Percentiles rank a stretch among this genome's conserved stretches.
Evolutionary conservation across 2,888 invertebrate species (phyloP).

Genomic region (Thera britannica): DNA sequence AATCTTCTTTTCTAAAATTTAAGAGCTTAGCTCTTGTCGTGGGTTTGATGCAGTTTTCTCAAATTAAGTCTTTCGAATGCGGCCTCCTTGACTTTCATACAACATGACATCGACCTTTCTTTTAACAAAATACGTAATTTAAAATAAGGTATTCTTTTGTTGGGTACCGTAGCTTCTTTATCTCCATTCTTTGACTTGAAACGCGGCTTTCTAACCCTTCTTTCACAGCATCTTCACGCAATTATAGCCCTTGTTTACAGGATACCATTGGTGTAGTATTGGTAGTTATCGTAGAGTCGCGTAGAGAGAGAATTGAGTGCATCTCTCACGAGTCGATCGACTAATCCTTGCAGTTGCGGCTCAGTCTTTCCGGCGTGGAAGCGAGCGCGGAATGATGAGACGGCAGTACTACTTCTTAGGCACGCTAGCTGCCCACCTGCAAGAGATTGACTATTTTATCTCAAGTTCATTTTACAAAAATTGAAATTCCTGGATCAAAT

Average conservation of each 20-base stretch:
- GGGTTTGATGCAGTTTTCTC: too few relatives aligned
- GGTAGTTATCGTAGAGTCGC: slow-evolving; percentile 99
- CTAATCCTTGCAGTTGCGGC: slow-evolving; percentile 95
- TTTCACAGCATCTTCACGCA: neutral
- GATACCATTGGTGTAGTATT: slow-evolving; percentile 99
- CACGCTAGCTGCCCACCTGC: slow-evolving; percentile 97
- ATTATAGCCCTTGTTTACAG: slow-evolving; percentile 72
- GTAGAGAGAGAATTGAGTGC: slow-evolving; percentile 98
- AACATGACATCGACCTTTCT: too few relatives aligned
- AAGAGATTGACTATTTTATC: neutral
- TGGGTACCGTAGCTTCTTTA: neutral
- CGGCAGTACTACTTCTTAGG: slow-evolving; percentile 97
- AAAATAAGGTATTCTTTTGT: neutral
- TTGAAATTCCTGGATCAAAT: too few relatives aligned
- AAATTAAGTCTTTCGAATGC: too few relatives aligned
- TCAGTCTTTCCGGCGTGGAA: slow-evolving; percentile 98
- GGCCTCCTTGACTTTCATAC: too few relatives aligned
- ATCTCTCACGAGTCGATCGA: slow-evolving; percentile 97
- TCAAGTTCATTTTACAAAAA: too few relatives aligned
- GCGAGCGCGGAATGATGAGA: slow-evolving; percentile 95
- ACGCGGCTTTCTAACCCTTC: neutral
- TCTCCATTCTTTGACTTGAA: too few relatives aligned
- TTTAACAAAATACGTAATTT: too few relatives aligned
- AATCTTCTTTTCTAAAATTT: too few relatives aligned
- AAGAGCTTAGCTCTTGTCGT: too few relatives aligned